Percentiles rank a stretch among this genome's conserved stretches.
phyloP scores from a whole-genome alignment of 1,140 invertebrate species.

The Holcopasites calliopsidis region DNA sequence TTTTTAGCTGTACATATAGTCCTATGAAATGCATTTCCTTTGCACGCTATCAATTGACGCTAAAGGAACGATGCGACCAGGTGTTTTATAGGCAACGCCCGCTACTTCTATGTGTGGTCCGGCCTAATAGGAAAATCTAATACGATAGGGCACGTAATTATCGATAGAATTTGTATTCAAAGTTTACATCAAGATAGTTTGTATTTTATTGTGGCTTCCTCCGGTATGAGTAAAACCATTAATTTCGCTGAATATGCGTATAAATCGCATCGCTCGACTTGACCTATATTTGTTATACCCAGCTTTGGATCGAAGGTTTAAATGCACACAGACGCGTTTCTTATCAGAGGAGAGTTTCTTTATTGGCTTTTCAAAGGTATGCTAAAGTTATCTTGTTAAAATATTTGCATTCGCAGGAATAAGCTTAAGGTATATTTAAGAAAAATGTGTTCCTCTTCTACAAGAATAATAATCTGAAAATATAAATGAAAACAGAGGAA shows the following conservation, averaged over 20 bases:
- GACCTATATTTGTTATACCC: slow-evolving; percentile 26
- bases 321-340: slow-evolving; percentile 24
- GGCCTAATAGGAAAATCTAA: not conserved
- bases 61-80: not conserved
- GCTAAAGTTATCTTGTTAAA: slow-evolving; percentile 8
- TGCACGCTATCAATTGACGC: not conserved
- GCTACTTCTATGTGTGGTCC: slow-evolving; percentile 1
- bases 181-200: slow-evolving; percentile 14
- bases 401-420: slow-evolving; percentile 25
- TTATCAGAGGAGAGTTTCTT: not conserved
- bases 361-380: not conserved
- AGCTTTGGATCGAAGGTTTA: slow-evolving; percentile 15
- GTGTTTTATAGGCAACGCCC: slow-evolving; percentile 25
- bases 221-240: not conserved
- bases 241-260: slow-evolving; percentile 4
- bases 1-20: not conserved
- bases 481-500: too few species aligned
- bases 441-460: too few species aligned
- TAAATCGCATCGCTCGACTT: not conserved
- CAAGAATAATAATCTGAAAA: too few species aligned
- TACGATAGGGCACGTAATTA: slow-evolving; percentile 11
- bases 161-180: slow-evolving; percentile 6
- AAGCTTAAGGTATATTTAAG: too few species aligned
- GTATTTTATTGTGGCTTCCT: not conserved
- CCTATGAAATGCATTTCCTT: not conserved